Evolutionary conservation across 2,113 vertebrate species (phyloP).

Genomic region (Chamaetylas fuelleborni): DNA sequence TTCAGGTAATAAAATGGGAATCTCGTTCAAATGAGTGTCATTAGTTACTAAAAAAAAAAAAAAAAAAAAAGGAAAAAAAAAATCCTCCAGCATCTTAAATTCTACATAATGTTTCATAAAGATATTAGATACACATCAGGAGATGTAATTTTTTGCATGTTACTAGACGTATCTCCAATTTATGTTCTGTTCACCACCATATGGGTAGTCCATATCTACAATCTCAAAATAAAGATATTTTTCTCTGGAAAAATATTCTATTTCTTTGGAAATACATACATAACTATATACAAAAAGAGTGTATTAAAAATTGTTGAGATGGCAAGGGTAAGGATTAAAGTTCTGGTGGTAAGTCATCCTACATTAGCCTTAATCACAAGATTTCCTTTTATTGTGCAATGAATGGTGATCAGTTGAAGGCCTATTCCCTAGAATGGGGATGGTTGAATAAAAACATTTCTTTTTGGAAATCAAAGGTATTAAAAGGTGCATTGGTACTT

Average conservation of each 20-base stretch:
- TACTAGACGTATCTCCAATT: neutral
- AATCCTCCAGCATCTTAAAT: neutral
- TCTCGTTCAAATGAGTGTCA: neutral
- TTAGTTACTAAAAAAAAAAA: neutral
- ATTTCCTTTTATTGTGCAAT: neutral
- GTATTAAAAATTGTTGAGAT: neutral
- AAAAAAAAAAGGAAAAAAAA: rapidly evolving
- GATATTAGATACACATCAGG: neutral
- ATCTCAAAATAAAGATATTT: neutral
- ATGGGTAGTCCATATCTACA: neutral
- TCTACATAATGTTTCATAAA: neutral
- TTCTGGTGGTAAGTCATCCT: neutral
- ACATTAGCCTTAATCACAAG: neutral
- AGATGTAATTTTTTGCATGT: neutral
- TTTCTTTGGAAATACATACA: neutral
- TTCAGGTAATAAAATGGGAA: neutral
- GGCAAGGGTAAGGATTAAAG: neutral
- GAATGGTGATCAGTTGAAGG: neutral
- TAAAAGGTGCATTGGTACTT: neutral
- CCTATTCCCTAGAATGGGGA: neutral
- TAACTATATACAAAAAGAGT: neutral
- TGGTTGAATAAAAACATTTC: neutral
- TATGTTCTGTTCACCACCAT: neutral
- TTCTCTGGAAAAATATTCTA: neutral
- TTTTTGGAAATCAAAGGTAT: neutral